Evolutionary conservation across 1,140 invertebrate genomes (phyloP).

Genomic region (Brachionus calyciflorus): DNA sequence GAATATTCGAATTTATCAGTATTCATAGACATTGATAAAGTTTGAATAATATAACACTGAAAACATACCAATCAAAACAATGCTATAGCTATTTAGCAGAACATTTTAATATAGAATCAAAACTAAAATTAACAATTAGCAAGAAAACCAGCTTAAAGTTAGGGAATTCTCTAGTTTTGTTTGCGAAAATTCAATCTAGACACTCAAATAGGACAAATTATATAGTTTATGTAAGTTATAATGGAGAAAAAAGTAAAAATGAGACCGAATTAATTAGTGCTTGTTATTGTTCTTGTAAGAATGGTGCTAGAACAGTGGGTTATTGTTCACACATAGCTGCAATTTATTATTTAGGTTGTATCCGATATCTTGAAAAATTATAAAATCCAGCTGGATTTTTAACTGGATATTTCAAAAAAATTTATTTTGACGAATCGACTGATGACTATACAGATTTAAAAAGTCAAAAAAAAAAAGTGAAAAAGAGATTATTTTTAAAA

Average conservation of each 20-base stretch:
- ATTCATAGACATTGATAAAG: neutral
- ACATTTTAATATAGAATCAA: neutral
- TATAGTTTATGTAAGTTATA: neutral
- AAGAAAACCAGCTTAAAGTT: constrained; percentile 1
- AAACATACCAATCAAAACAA: neutral
- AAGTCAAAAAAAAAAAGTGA: neutral
- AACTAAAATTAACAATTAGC: neutral
- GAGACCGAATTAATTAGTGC: neutral
- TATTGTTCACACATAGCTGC: neutral
- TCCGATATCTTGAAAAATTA: neutral
- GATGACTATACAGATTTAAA: neutral
- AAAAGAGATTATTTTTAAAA: no score
- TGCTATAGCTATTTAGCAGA: neutral
- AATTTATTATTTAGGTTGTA: neutral
- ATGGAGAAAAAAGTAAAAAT: neutral
- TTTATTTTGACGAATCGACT: neutral
- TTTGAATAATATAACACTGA: constrained; percentile 13
- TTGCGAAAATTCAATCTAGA: neutral
- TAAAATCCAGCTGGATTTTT: neutral
- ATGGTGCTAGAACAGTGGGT: neutral
- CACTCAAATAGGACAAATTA: neutral
- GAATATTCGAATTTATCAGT: neutral
- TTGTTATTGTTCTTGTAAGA: constrained; percentile 18
- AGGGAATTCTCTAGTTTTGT: neutral
- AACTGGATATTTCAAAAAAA: neutral